A percentile compares a stretch with the other conserved stretches of the same genome.
Conservation (phyloP, 2,888 invertebrate genomes). For the Nineta flava region DNA sequence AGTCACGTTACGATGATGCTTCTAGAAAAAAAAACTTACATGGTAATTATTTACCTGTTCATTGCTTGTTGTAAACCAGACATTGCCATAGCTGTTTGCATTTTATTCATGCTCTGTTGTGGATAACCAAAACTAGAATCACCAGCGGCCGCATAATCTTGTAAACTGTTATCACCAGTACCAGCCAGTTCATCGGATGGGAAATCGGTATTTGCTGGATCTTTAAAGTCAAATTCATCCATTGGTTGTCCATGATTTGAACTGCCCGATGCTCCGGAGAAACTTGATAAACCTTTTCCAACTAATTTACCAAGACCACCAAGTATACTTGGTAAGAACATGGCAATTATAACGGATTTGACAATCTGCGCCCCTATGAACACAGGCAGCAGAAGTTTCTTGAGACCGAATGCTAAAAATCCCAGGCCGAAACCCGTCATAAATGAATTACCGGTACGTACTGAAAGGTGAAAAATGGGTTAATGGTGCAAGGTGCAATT, state of each 20-base stretch:
- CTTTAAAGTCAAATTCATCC: conserved; percentile 63
- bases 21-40: too few species aligned
- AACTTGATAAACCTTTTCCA: conserved; percentile 55
- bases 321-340: conserved; percentile 71
- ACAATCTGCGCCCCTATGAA: conserved; percentile 68
- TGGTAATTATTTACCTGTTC: conserved; percentile 20
- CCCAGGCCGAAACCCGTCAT: conserved; percentile 47
- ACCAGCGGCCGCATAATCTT: conserved; percentile 30
- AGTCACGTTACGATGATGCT: too few species aligned
- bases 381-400: conserved; percentile 67
- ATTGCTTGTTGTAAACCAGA: conserved; percentile 15
- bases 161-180: conserved; percentile 8
- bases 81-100: conserved; percentile 1
- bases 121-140: conserved; percentile 17
- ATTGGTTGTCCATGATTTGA: conserved; percentile 29
- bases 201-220: conserved; percentile 36
- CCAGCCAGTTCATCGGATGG: conserved; percentile 27
- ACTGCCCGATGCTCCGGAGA: conserved; percentile 38
- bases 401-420: conserved; percentile 61
- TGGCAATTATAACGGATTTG: conserved; percentile 66
- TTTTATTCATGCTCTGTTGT: conserved; percentile 4
- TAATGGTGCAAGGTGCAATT: conserved; percentile 1
- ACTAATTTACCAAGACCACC: conserved; percentile 71
- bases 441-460: conserved; percentile 33
- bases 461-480: conserved; percentile 5